Evolutionary conservation across 2,888 invertebrate species (phyloP), one percentile per base, ranked within the genome.

Genomic region (Brachypterus glaber): DNA sequence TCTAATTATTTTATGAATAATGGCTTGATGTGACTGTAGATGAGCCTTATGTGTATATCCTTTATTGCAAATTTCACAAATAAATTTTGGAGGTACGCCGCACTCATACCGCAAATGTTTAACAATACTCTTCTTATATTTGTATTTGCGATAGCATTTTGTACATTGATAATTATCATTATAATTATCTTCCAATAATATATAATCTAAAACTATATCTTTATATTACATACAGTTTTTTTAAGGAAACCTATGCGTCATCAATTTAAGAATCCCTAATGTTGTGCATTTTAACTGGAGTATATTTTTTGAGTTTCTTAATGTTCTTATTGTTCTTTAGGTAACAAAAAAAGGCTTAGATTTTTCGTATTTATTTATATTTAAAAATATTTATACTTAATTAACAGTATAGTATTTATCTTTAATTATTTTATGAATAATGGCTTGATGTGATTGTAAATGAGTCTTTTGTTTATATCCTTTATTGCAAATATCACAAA

Each of bases 61-160:
- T 37, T 44, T 47, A n/a, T 13, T 14, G 12, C 36, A 36, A 9
- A 11, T 13, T 11, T 36, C 21, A 12, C 36, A 36, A 2, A 11
- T 17, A 7, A 30, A 41, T 16, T 27, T 13, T 4, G 42, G 31
- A 3, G 12, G 17, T 21, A 17, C 16, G 3, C 39, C 39, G 14
- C 42, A 42, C 14, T 42, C 40, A n/a, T 35, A 53, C 26, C 52
- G 50, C 29, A 42, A 34, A 30, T 53, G 53, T 17, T 49, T 50
- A 7, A 21, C 21, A 5, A 21, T 5, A 9, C 9, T 21, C 7
- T 9, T 9, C 21, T 21, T 21, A 9, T 7, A 21, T 21, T 21
- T 21, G 21, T 21, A 21, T 7, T 9, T 21, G 5, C 21, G 21
- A 9, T 7, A 21, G 21, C 21, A 21, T 9, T 7, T 21, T 21